Percentiles rank a stretch among this genome's conserved stretches.
phyloP scores from a whole-genome alignment of 2,888 invertebrate species.

The Trachelus tabidus region DNA sequence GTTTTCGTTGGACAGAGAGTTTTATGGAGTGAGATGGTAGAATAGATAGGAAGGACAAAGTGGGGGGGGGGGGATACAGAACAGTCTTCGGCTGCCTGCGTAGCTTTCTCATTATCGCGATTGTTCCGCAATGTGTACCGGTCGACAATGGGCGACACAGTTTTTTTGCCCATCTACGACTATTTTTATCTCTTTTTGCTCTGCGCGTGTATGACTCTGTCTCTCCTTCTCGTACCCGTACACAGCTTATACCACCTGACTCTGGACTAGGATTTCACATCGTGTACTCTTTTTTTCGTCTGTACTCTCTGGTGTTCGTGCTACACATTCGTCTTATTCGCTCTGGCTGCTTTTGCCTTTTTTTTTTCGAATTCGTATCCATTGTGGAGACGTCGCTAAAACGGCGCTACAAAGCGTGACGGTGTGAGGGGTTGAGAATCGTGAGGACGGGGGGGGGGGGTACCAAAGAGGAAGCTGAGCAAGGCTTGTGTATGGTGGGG shows the following conservation, averaged over 20 bases:
- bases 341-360: not conserved
- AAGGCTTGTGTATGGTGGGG: not conserved
- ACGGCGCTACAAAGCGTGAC: not conserved
- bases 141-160: conserved; percentile 57
- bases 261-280: not conserved
- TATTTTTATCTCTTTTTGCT: not conserved
- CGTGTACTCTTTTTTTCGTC: not conserved
- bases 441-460: not conserved
- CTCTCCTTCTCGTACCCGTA: not conserved
- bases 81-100: conserved; percentile 52
- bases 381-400: conserved; percentile 2
- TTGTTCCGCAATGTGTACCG: conserved; percentile 55
- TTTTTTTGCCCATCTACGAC: conserved; percentile 34
- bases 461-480: not conserved
- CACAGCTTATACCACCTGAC: not conserved
- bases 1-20: not conserved
- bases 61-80: conserved; percentile 1
- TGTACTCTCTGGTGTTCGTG: not conserved
- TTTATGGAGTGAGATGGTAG: not conserved
- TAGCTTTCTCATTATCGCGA: conserved; percentile 62
- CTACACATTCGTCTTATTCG: not conserved
- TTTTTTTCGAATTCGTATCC: not conserved
- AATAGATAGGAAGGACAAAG: conserved; percentile 11
- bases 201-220: conserved; percentile 6
- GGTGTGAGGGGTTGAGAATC: not conserved